Percentiles rank a stretch among this genome's conserved stretches.
These are phyloP conservation scores for Gambusia yucatana DNA, from an alignment of 2,797 vertebrate species.

Conservation along the genomic window DNA sequence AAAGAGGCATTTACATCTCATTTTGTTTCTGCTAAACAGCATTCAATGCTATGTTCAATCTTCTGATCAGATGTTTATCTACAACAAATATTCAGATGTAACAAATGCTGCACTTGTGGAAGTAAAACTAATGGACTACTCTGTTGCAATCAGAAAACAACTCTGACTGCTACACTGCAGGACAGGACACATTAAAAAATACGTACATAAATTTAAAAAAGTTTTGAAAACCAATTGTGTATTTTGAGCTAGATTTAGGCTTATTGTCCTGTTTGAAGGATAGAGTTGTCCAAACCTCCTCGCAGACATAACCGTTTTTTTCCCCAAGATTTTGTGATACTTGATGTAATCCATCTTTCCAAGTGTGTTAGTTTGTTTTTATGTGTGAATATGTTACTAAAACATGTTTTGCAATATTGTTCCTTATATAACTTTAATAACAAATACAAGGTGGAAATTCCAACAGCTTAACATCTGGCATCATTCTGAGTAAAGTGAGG, in stretches of 20 bases:
- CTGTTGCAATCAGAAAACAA: too few species aligned
- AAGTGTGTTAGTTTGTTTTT: not conserved
- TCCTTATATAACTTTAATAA: slow-evolving; percentile 18
- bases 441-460: slow-evolving; percentile 34
- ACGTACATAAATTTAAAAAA: too few species aligned
- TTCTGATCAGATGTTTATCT: not conserved
- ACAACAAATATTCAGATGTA: not conserved
- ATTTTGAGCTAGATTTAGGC: not conserved
- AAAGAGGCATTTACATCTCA: not conserved
- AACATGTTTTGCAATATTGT: not conserved
- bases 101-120: not conserved
- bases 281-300: not conserved
- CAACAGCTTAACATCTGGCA: slow-evolving; percentile 55
- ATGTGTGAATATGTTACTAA: not conserved
- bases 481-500: slow-evolving; percentile 34
- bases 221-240: not conserved
- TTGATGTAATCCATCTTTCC: not conserved
- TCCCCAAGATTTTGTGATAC: not conserved
- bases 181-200: too few species aligned
- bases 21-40: not conserved
- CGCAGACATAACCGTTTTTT: fast-evolving
- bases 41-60: not conserved
- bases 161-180: too few species aligned
- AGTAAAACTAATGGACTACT: too few species aligned
- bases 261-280: not conserved